These are phyloP conservation scores for Camelus bactrianus DNA, from an alignment of 2,113 vertebrate genomes.

Conservation along the genomic window DNA sequence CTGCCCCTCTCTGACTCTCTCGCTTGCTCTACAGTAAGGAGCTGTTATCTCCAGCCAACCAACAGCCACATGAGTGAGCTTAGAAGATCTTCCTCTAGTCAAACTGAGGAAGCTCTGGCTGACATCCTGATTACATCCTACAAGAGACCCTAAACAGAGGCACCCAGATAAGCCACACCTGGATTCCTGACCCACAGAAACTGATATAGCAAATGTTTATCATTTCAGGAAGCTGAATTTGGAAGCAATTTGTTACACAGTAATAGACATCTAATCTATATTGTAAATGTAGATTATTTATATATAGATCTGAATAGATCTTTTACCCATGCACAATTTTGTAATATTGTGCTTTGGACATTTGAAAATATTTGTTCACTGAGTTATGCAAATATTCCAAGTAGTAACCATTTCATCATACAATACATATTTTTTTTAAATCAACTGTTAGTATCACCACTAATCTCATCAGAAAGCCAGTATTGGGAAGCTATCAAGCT, in stretches of 20 bases:
- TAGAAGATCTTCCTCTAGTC: background rate
- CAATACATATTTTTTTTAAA: background rate
- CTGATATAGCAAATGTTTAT: background rate
- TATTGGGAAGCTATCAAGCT: background rate
- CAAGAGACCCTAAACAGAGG: background rate
- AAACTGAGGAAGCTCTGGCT: background rate
- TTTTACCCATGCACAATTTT: background rate
- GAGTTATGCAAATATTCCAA: slow-evolving; percentile 33
- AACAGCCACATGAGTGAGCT: background rate
- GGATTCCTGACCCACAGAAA: slow-evolving; percentile 41
- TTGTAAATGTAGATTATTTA: background rate
- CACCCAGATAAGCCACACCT: background rate
- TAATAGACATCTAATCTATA: slow-evolving; percentile 15
- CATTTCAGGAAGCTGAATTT: slow-evolving; percentile 14
- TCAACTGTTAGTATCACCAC: background rate
- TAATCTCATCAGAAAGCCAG: slow-evolving; percentile 25
- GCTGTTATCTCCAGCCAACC: background rate
- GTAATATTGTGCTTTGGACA: background rate
- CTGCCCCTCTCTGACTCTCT: background rate
- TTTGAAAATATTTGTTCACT: slow-evolving; percentile 10
- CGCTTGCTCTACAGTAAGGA: background rate
- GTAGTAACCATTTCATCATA: background rate
- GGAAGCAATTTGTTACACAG: background rate
- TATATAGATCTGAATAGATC: background rate
- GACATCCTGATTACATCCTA: background rate